Evolutionary conservation across 2,888 invertebrate species (phyloP).

Genomic region (Leucophenga maculata): DNA sequence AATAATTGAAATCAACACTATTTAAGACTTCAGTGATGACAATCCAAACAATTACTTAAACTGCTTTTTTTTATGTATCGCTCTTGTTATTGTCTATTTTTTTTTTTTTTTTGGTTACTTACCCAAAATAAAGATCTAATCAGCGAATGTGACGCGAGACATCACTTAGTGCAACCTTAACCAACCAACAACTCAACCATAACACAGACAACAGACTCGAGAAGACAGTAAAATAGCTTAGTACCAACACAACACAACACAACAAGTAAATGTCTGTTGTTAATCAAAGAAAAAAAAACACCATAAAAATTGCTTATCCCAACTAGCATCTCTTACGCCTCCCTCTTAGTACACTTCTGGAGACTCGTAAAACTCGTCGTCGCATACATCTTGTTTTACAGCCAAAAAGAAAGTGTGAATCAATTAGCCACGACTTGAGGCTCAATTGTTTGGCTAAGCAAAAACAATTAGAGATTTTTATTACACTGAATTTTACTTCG

Average conservation of each 20-base stretch:
- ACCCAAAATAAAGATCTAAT: conserved; percentile 32
- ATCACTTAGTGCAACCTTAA: conserved; percentile 1
- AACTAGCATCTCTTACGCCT: background rate
- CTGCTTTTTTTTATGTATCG: background rate
- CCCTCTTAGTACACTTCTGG: too few relatives aligned
- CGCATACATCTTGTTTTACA: conserved; percentile 59
- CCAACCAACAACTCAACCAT: conserved; percentile 14
- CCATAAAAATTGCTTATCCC: conserved; percentile 37
- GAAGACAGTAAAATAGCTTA: conserved; percentile 20
- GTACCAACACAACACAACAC: background rate
- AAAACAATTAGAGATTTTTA: conserved; percentile 36
- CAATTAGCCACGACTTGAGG: conserved; percentile 55
- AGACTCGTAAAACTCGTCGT: conserved; percentile 22
- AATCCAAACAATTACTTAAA: background rate
- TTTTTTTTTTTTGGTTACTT: conserved; percentile 16
- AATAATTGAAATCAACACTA: too few relatives aligned
- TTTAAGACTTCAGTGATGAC: background rate
- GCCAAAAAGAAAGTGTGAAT: conserved; percentile 66
- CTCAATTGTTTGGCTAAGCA: conserved; percentile 57
- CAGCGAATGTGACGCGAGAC: conserved; percentile 26
- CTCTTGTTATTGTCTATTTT: background rate
- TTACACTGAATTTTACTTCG: conserved; percentile 16
- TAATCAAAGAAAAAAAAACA: conserved; percentile 35
- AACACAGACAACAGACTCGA: conserved; percentile 1
- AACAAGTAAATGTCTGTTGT: conserved; percentile 23